phyloP scores from a whole-genome alignment of 2,113 vertebrate species.

The Setophaga petechia region DNA sequence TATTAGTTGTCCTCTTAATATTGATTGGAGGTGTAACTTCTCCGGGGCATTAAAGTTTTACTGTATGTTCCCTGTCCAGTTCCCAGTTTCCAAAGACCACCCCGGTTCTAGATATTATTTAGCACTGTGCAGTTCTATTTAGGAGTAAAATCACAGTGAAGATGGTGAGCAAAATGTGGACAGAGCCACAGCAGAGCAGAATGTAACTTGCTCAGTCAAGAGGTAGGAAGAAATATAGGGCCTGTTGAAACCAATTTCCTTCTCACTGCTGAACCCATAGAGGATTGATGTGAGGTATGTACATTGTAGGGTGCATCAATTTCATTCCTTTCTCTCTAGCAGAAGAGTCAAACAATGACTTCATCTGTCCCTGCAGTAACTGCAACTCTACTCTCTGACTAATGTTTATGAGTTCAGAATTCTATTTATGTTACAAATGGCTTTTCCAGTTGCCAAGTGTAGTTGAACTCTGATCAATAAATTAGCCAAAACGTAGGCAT shows the following conservation, averaged over 20 bases:
- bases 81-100: neutral
- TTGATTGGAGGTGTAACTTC: accelerated
- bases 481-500: neutral
- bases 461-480: neutral
- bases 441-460: neutral
- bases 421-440: neutral
- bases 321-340: neutral
- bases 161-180: neutral
- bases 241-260: neutral
- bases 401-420: neutral
- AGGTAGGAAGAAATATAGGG: neutral
- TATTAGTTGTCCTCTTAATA: neutral
- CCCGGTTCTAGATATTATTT: neutral
- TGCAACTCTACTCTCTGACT: neutral
- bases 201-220: neutral
- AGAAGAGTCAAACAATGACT: neutral
- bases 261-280: neutral
- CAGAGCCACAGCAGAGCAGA: neutral
- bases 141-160: neutral
- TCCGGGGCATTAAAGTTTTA: neutral
- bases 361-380: neutral
- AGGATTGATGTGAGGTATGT: neutral
- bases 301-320: neutral
- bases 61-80: neutral
- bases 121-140: neutral